These are phyloP conservation scores for Caenorhabditis tropicalis DNA, from an alignment of 1,140 invertebrate species.

Conservation along the genomic window DNA sequence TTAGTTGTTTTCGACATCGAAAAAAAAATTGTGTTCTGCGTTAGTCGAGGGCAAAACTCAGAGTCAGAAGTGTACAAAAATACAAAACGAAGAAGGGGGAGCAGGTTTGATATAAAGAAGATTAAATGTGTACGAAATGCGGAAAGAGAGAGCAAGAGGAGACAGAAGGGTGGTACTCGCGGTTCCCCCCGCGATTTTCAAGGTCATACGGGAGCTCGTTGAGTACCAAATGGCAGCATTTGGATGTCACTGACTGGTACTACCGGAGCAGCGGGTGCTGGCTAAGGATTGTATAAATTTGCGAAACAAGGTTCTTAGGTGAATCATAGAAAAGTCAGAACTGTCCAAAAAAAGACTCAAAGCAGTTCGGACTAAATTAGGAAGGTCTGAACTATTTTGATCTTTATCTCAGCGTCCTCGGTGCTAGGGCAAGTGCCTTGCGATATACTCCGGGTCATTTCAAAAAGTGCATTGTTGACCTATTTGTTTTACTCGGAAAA, in stretches of 20 bases:
- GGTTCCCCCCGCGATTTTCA: not conserved
- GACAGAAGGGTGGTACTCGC: not conserved
- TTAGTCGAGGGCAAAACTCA: not conserved
- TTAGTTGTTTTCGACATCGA: not conserved
- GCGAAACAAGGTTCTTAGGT: not conserved
- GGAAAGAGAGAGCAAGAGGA: not conserved
- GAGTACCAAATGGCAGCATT: constrained; percentile 32
- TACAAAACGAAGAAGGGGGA: no score
- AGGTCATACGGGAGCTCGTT: constrained; percentile 14
- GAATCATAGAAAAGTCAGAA: not conserved
- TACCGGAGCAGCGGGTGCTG: not conserved
- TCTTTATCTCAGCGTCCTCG: not conserved
- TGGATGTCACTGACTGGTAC: constrained; percentile 17
- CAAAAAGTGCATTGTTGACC: not conserved
- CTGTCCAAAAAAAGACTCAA: not conserved
- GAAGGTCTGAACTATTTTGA: not conserved
- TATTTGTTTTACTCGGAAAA: no score
- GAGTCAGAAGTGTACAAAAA: not conserved
- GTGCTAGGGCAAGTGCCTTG: not conserved
- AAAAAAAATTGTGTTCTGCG: not conserved
- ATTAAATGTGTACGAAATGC: not conserved
- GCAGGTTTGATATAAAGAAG: not conserved
- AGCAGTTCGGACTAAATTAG: not conserved
- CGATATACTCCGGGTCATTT: not conserved
- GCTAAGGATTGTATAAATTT: not conserved